Base-by-base conservation (phyloP, 2,888 invertebrate genomes). In the Melipona bicolor region DNA sequence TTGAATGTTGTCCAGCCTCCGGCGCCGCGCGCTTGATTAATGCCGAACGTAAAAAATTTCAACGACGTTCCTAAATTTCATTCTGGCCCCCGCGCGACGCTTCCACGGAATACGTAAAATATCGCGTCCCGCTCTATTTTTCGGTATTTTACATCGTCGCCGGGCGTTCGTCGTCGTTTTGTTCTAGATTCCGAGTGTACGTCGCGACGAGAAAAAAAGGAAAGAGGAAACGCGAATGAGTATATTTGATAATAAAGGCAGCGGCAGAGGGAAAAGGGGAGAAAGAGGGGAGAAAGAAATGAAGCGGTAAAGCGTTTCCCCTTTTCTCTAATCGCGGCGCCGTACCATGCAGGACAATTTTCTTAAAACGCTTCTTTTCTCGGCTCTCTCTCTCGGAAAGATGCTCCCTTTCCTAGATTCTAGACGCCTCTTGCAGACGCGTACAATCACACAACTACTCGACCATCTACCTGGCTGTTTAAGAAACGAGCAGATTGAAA, bases 291-390 rank as follows among this genome's bases (percentile, higher is more conserved):
- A 27, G 72, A 50, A 49, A 50, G 62, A 62, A 73, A 73, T 73
- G 72, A 50, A 62, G 61, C 72, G 61, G 21, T 61, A 15, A 49
- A 73, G n/a, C 50, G 62, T 73, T 62, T 62, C 72, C 32, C 11
- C 9, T 72, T 62, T 32, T 11, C 62, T n/a, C 21, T 49, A 62
- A 62, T 62, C 72, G 50, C 6, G 27, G 32, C 61, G 3, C 19
- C 19, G 36, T 59, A 4, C 72, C 50, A 21, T 27, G 62, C 62
- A 73, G 72, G 50, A 73, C 72, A 73, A 73, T 73, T 62, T 73
- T 62, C 72, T 73, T 73, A 73, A 73, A 73, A 50, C 72, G 49
- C 21, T 50, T 21, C 59, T 17, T 27, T 73, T 62, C 49, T 21
- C 72, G 1, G 36, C n/a, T 27, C 32, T 50, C 32, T 50, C 11